These are phyloP conservation scores for Eolophus roseicapilla DNA, from an alignment of 2,113 vertebrate species.

Conservation along the genomic window DNA sequence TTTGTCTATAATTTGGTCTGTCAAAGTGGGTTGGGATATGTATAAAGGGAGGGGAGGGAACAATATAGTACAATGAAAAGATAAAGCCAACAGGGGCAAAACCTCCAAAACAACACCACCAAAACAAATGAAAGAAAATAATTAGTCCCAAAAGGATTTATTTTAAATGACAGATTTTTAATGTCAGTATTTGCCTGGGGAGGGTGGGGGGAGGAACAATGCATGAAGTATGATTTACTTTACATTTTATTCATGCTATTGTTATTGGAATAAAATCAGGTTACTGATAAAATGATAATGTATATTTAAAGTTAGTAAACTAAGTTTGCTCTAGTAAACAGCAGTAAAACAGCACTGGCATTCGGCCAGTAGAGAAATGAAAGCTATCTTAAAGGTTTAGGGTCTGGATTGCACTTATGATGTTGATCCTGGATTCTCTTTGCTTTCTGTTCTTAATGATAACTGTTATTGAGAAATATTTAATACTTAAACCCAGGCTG, in stretches of 20 bases:
- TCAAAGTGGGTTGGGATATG: background rate
- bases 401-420: background rate
- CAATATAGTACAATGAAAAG: background rate
- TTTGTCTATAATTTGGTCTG: background rate
- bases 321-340: slow-evolving; percentile 25
- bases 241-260: background rate
- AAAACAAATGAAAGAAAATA: slow-evolving; percentile 59
- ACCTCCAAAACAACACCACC: background rate
- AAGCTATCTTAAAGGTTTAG: background rate
- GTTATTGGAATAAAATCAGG: background rate
- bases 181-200: background rate
- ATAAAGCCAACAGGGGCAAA: background rate
- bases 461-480: background rate
- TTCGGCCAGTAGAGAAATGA: background rate
- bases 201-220: background rate
- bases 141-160: background rate
- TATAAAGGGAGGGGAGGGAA: background rate
- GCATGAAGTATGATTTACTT: background rate
- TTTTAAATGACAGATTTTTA: background rate
- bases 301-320: background rate
- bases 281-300: slow-evolving; percentile 12
- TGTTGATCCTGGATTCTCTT: background rate
- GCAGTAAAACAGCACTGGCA: background rate
- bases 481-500: background rate
- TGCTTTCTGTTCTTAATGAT: slow-evolving; percentile 16